phyloP scores from a whole-genome alignment of 2,888 invertebrate species.

The Nudaria mundana region DNA sequence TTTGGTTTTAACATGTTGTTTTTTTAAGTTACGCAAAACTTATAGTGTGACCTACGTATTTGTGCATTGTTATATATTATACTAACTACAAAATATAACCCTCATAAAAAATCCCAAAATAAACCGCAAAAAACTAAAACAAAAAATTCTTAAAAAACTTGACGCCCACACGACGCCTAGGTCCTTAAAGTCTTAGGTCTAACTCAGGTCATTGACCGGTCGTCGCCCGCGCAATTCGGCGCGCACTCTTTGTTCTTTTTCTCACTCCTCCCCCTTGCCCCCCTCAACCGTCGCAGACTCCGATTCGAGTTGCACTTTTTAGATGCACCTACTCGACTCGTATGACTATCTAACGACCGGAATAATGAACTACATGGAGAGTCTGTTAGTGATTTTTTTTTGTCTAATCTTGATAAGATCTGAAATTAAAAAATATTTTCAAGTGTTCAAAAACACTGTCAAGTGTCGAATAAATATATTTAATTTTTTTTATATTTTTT shows the following conservation, averaged over 20 bases:
- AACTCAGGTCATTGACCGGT: constrained; percentile 70
- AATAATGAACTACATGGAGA: constrained; percentile 42
- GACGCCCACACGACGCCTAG: constrained; percentile 42
- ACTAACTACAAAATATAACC: constrained; percentile 5
- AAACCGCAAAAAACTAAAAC: constrained; percentile 6
- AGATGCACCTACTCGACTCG: constrained; percentile 77
- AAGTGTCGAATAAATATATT: too few species aligned
- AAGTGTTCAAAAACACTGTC: too few species aligned
- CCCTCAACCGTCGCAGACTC: constrained; percentile 41
- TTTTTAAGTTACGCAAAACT: too few species aligned
- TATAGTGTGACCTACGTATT: too few species aligned
- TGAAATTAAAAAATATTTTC: too few species aligned
- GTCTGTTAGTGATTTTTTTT: not conserved
- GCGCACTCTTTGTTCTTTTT: constrained; percentile 51
- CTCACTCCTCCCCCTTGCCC: constrained; percentile 19
- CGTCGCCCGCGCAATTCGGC: constrained; percentile 72
- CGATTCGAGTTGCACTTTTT: constrained; percentile 78
- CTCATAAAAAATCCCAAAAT: constrained; percentile 11
- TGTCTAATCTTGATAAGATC: not conserved
- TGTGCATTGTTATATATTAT: too few species aligned
- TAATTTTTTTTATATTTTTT: too few species aligned
- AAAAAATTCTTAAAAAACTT: constrained; percentile 12
- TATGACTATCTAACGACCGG: constrained; percentile 76
- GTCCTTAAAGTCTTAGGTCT: constrained; percentile 41
- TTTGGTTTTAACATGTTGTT: too few species aligned